phyloP scores from a whole-genome alignment of 2,113 vertebrate species.

The Campylomormyrus tamandua region DNA sequence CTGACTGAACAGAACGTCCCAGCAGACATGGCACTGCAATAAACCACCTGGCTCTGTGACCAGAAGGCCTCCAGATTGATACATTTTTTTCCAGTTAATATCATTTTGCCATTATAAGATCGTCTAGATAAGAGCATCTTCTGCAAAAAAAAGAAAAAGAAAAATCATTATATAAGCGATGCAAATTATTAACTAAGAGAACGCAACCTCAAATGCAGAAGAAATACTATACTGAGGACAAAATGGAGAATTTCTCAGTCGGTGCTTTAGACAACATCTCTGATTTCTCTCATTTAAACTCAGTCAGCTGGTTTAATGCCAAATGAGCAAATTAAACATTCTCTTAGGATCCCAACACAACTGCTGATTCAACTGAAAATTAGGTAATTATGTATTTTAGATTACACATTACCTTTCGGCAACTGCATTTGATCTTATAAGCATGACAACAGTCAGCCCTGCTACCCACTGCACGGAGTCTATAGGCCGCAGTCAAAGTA shows the following conservation, averaged over 20 bases:
- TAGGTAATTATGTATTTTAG: neutral
- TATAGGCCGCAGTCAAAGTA: neutral
- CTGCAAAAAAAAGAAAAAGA: neutral
- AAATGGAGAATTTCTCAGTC: neutral
- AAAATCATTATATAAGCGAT: neutral
- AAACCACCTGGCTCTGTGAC: slow-evolving; percentile 6
- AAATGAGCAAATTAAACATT: neutral
- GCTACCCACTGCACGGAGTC: neutral
- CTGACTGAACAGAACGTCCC: slow-evolving; percentile 7
- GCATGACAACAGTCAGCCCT: neutral
- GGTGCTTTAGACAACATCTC: neutral
- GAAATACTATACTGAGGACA: neutral
- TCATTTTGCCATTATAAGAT: neutral
- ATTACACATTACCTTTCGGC: slow-evolving; percentile 1
- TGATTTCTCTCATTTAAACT: neutral
- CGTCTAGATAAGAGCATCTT: neutral
- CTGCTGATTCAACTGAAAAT: slow-evolving; percentile 5
- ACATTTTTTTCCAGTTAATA: neutral
- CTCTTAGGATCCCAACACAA: neutral
- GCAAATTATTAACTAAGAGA: neutral
- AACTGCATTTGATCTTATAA: neutral
- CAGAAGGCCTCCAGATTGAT: slow-evolving; percentile 3
- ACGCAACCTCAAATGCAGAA: neutral
- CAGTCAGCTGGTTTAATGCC: neutral
- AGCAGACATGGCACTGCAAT: neutral